Base-by-base conservation (phyloP, 2,113 vertebrate genomes). In the Beaufortia kweichowensis region DNA sequence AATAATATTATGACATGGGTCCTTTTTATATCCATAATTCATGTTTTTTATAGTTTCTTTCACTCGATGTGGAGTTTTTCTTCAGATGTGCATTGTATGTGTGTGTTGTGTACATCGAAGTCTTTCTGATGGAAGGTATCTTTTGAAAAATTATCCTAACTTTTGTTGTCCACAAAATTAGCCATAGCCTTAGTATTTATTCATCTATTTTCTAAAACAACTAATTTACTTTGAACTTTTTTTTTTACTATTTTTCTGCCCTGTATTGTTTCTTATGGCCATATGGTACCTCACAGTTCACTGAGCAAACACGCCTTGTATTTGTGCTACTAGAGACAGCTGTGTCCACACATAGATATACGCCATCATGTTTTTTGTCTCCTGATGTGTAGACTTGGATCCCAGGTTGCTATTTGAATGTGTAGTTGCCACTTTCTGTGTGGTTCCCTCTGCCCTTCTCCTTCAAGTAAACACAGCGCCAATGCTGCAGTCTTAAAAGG, bases 401-500 rank as follows among this genome's bases (percentile, higher is more conserved):
- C 57, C 31, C 67, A 75, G 80, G 78, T 76, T 83, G 72, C 78
- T 77, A 59, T 72, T 78, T 79, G 65, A 26, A 64, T 77, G 74
- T 68, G 24, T 41, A 78, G 46, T 41, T 69, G 48, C 65, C 60
- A 80, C 82, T 85, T 79, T 69, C 11, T 33, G 59, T 53, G 68
- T 68, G 57, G 73, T 78, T 55, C 65, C 39, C 41, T 68, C 61
- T 70, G 43, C 68, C 78, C 62, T 57, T 26, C 21, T 57, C 53
- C 0, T n/a, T 76, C 80, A 81, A 77, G 83, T 87, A 86, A 89
- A 88, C 86, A 89, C 5, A 75, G 23, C 57, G 26, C 24, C 35
- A 64, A 23, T 59, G 64, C 64, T 50, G 1, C 15, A 23, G 48
- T 62, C 65, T 77, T 81, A 82, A 84, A 77, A 76, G 59, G 62